Evolutionary conservation across 2,888 invertebrate genomes (phyloP), one percentile per base, ranked within the genome.

Genomic region (Cheilosia variabilis): DNA sequence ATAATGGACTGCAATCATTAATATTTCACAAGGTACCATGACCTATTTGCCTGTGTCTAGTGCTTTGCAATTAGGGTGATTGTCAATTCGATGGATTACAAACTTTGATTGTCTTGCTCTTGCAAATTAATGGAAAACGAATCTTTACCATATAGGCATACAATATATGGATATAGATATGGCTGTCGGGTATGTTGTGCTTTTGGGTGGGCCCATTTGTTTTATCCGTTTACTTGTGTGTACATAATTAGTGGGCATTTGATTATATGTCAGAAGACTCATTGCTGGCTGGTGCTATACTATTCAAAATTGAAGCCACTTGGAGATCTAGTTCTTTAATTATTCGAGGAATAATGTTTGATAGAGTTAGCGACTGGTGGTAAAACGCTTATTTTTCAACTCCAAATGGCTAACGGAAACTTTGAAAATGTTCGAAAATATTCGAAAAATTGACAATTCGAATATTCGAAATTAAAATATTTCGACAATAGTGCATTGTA

Each of bases 51-150:
- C 19, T 68, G 60, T 57, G 43, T 22, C 53, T 57, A 37, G 71
- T 52, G 71, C 43, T 62, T 75, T 76, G 66, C 77, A 81, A 86
- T 86, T 86, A 86, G 76, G 43, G 50, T 86, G 81, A 86, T 81
- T 81, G 86, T 62, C 86, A 72, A 68, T 81, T 86, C 68, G 77
- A 77, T 86, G 50, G 57, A 52, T 69, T 83, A 52, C 52, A 52
- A 52, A 24, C 22, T 52, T 15, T 52, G 52, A 22, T 52, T 52
- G 52, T 50, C 50, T 37, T 13, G 37, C 37, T 17, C 19, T 24
- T 9, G 34, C 15, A 57, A 57, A 57, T 57, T 57, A 57, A 57
- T 57, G 34, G 31, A 57, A 57, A 57, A 22, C 17, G 34, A 37
- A 13, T 57, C 1, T 37, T 4, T 4, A 37, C 10, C 34, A 4